Base-by-base conservation (phyloP, 2,888 invertebrate species). In the Calameuta filiformis region DNA sequence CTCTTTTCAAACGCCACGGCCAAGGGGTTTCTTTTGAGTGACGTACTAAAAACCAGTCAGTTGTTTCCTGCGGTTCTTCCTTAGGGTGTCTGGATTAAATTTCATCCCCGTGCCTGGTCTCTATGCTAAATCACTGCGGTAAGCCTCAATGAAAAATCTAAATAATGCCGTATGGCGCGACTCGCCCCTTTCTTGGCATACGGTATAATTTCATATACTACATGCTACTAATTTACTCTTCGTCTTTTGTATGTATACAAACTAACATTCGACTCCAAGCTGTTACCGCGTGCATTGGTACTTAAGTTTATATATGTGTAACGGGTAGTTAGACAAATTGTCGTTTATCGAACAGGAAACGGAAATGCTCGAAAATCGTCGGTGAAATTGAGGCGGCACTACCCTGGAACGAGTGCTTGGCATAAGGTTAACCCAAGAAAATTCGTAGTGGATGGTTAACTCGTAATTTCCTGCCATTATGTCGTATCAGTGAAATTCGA, bases 61-160 rank as follows among this genome's bases (percentile, higher is more conserved):
- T 71, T 71, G 71, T 71, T 34, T 34, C 31, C 12, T 56, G 56
- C 56, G 23, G 23, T 23, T 56, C 40, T 75, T 77, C 73, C 75
- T 77, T 80, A 75, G 83, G 81, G 83, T 76, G 83, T 82, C 77
- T 76, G 84, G 87, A 86, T 88, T 87, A 88, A 86, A 88, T 87
- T 88, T 86, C 83, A 88, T 86, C 85, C 83, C 84, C 80, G 81
- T 78, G 75, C 69, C 35, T 31, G 71, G 31, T 11, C 31, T 31
- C 33, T 31, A 34, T 12, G 31, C 33, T 71, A 71, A 71, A 33
- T 31, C 34, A 0, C 33, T 71, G 71, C 34, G 71, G 71, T 71
- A 31, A 30, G 31, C 71, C 71, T 31, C 71, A 31, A 71, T 71
- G 71, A 71, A 34, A 71, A 71, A 71, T 34, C 15, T 71, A 71